These are phyloP conservation scores for Hylomyscus alleni DNA, from an alignment of 2,797 vertebrate genomes.

Conservation along the genomic window DNA sequence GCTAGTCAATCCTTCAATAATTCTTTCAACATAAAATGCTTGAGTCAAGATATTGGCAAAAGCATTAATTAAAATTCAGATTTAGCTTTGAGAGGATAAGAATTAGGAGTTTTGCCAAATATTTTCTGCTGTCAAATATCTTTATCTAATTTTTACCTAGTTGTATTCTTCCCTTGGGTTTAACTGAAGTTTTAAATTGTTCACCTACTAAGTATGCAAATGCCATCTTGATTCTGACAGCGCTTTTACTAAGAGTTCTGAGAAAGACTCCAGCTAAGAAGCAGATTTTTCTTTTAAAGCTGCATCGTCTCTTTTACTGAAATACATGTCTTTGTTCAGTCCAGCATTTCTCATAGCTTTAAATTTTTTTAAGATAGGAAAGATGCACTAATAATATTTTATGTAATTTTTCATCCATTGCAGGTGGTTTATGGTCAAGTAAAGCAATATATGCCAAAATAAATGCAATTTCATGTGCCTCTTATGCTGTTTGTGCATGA, in stretches of 20 bases:
- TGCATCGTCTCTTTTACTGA: constrained; percentile 19
- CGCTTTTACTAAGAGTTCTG: constrained; percentile 29
- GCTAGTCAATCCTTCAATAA: constrained; percentile 72
- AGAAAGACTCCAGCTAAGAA: constrained; percentile 43
- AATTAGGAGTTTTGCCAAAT: constrained; percentile 68
- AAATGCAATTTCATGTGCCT: background rate
- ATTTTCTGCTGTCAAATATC: constrained; percentile 65
- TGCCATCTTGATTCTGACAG: constrained; percentile 65
- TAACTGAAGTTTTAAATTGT: constrained; percentile 70
- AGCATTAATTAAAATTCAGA: constrained; percentile 74
- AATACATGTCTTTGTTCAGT: constrained; percentile 43
- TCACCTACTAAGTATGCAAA: constrained; percentile 63
- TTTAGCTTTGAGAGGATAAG: constrained; percentile 53
- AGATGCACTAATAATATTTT: background rate
- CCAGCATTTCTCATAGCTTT: constrained; percentile 33
- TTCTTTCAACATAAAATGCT: constrained; percentile 66
- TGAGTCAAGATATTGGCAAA: constrained; percentile 68
- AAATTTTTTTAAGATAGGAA: constrained; percentile 10
- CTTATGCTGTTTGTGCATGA: background rate
- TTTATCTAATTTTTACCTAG: constrained; percentile 68
- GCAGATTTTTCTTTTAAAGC: constrained; percentile 3
- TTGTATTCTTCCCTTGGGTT: constrained; percentile 63
- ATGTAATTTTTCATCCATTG: background rate
- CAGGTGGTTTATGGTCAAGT: background rate
- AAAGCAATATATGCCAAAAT: constrained; percentile 31